Evolutionary conservation across 2,797 vertebrate genomes (phyloP).

Genomic region (Pteropus rufus): DNA sequence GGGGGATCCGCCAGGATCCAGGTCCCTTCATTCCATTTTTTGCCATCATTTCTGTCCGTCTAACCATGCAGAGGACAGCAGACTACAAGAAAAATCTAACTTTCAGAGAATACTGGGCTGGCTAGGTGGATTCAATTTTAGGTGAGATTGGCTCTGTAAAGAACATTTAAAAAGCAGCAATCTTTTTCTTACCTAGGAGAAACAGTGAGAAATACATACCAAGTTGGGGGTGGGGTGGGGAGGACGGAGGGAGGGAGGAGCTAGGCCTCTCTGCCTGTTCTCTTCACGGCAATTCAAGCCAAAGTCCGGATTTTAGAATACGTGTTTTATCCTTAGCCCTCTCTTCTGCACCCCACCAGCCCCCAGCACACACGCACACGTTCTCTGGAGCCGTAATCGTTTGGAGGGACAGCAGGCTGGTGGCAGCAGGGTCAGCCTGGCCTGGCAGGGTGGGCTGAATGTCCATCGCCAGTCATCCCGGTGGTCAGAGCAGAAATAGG

Average conservation of each 20-base stretch:
- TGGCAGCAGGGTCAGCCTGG: not conserved
- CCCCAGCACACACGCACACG: rapidly evolving
- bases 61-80: rapidly evolving
- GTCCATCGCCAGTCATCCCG: not conserved
- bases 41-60: rapidly evolving
- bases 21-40: not conserved
- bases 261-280: not conserved
- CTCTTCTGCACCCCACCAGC: too few species aligned
- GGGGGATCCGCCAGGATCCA: too few species aligned
- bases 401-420: not conserved
- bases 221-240: rapidly evolving
- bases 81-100: rapidly evolving
- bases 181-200: not conserved
- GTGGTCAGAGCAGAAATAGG: not conserved
- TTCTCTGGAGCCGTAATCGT: not conserved
- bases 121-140: not conserved
- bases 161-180: not conserved
- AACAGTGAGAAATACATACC: not conserved
- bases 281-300: not conserved
- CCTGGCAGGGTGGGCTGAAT: not conserved
- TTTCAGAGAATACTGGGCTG: not conserved
- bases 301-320: not conserved
- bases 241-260: not conserved
- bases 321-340: not conserved
- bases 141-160: not conserved